phyloP scores from a whole-genome alignment of 2,113 vertebrate species.

The Azemiops feae region DNA sequence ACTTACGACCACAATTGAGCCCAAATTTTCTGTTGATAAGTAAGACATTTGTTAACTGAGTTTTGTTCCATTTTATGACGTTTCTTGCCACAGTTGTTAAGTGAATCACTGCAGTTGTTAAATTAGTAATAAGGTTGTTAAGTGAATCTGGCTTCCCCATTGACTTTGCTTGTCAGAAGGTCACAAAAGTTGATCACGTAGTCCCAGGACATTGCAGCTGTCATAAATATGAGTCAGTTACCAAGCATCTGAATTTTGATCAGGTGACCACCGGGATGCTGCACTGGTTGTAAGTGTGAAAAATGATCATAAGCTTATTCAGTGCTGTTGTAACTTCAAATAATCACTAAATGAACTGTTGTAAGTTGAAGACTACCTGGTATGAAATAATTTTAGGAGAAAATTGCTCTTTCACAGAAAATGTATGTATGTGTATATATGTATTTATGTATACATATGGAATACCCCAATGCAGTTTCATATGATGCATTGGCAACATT shows the following conservation, averaged over 20 bases:
- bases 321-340: background rate
- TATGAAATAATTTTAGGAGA: background rate
- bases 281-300: background rate
- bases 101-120: background rate
- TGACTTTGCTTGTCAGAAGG: background rate
- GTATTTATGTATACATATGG: background rate
- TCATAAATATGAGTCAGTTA: background rate
- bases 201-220: background rate
- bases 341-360: background rate
- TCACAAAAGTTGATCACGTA: background rate
- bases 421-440: too few species aligned
- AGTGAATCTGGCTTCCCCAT: background rate
- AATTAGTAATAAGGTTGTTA: background rate
- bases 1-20: background rate
- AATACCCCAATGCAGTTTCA: background rate
- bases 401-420: background rate
- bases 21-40: background rate
- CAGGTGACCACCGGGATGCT: background rate
- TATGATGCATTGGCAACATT: background rate
- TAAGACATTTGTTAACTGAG: background rate
- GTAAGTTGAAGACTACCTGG: background rate
- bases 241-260: background rate
- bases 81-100: background rate
- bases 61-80: background rate
- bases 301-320: background rate